Base-by-base conservation (phyloP, 2,888 invertebrate species). In the Drosophila bunnanda region DNA sequence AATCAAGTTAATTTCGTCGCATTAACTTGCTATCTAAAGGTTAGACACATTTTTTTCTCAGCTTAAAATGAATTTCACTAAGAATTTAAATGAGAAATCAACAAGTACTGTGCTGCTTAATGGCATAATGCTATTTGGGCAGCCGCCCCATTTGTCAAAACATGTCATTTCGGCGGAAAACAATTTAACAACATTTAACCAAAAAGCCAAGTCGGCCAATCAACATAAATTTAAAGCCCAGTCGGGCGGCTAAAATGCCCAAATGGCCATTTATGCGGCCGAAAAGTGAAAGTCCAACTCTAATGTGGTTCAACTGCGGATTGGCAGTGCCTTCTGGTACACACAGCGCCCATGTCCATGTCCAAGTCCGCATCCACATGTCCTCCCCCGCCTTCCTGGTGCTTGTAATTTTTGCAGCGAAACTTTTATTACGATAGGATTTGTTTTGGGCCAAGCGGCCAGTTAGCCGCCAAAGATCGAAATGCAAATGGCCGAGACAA, bases 401-500 rank as follows among this genome's bases (percentile, higher is more conserved):
- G 72, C 73, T 79, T 81, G 87, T 79, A 84, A 84, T 87, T 84
- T 84, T 25, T 76, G 43, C 67, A 55, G 46, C 77, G 66, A 79
- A 88, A 88, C 88, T 81, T 84, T 88, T 84, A 88, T 88, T 84
- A 84, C 82, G 82, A 77, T 84, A 74, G 84, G 82, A 82, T 86
- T 74, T 75, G 73, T 25, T 56, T 56, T 43, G 56, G 55, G 58
- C 22, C 36, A 39, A 46, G 43, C 74, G 86, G 83, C 80, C 83
- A 76, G 75, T 85, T 80, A 88, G 86, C 65, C 65, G 67, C 56
- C 76, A 60, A 71, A 89, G 85, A 86, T 86, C 89, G 87, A 86
- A 86, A 86, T 89, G 89, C 89, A 86, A 86, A 86, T 86, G 89
- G 68, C 71, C 52, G 54, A 83, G 88, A 86, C 85, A 86, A 89